These are phyloP conservation scores for Coccyzus lansbergi DNA, from an alignment of 2,797 vertebrate genomes.

Conservation along the genomic window DNA sequence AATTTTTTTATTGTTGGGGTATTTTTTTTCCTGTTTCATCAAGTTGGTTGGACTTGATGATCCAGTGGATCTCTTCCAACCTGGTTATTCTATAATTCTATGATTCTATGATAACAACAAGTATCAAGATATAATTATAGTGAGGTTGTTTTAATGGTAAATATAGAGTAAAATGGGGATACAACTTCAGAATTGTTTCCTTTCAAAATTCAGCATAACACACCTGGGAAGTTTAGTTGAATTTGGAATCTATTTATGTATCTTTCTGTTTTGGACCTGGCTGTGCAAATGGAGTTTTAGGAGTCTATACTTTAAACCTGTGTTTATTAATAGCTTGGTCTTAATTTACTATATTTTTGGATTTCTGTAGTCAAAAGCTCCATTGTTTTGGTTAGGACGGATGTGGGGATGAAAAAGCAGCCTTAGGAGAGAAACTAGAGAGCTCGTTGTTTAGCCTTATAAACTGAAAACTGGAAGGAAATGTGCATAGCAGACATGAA, in stretches of 20 bases:
- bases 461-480: not conserved
- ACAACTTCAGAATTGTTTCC: not conserved
- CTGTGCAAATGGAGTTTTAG: not conserved
- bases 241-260: not conserved
- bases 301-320: not conserved
- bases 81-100: no score
- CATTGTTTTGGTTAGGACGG: not conserved
- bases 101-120: no score
- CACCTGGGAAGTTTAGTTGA: not conserved
- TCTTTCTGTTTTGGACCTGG: not conserved
- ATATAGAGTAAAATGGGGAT: not conserved
- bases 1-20: no score
- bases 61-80: no score
- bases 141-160: not conserved
- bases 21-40: no score
- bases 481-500: not conserved
- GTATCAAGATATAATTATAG: not conserved
- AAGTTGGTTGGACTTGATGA: no score
- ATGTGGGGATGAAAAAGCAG: conserved; percentile 1
- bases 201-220: not conserved
- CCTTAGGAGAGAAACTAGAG: not conserved
- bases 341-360: conserved; percentile 1
- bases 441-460: not conserved
- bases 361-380: not conserved
- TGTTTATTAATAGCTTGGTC: not conserved